phyloP scores from a whole-genome alignment of 2,113 vertebrate species.

The Eublepharis macularius region DNA sequence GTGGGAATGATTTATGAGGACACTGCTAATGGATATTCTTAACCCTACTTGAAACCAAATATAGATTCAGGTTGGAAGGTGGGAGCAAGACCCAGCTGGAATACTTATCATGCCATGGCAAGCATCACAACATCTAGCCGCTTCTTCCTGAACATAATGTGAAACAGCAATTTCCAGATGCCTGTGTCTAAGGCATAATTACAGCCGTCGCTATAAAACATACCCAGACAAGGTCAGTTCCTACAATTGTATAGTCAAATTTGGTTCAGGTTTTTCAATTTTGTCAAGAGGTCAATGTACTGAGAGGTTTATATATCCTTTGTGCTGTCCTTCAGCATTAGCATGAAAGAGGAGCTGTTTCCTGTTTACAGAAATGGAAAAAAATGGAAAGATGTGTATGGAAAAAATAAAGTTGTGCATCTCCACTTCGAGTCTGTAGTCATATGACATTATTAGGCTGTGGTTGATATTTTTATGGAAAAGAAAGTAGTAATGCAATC shows the following conservation, averaged over 20 bases:
- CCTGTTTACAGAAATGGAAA: neutral
- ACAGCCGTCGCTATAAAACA: conserved; percentile 34
- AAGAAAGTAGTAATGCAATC: neutral
- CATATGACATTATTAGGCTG: neutral
- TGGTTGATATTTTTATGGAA: neutral
- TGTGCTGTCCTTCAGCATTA: neutral
- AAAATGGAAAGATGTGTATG: neutral
- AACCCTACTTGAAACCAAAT: conserved; percentile 43
- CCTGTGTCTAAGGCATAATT: conserved; percentile 41
- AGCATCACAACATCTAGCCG: conserved; percentile 2
- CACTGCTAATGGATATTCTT: conserved; percentile 41
- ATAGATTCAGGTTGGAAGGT: conserved; percentile 36
- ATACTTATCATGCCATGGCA: neutral
- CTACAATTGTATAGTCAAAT: conserved; percentile 36
- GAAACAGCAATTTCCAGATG: conserved; percentile 33
- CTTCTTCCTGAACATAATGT: neutral
- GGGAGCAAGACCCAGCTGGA: neutral
- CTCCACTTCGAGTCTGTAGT: neutral
- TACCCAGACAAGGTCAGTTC: conserved; percentile 3
- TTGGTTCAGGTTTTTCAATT: conserved; percentile 40
- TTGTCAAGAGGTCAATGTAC: conserved; percentile 26
- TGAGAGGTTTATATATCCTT: neutral
- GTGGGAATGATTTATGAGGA: conserved; percentile 37
- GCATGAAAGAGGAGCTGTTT: conserved; percentile 8
- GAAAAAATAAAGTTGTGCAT: neutral